phyloP scores from a whole-genome alignment of 2,888 invertebrate species.

The Thereva unica region DNA sequence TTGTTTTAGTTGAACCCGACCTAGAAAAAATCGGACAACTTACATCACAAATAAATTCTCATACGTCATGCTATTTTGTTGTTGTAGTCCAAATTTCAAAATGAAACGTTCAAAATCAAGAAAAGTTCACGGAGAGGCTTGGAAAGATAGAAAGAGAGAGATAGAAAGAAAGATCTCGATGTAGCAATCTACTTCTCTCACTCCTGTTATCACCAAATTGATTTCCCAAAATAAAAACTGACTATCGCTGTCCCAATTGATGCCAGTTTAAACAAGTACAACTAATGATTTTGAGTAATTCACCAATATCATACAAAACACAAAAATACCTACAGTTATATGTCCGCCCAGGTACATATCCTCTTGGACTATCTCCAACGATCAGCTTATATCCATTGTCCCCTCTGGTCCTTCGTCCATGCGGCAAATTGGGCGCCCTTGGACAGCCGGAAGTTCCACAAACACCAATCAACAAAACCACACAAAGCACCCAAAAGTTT shows the following conservation, averaged over 20 bases:
- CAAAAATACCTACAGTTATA: slow-evolving; percentile 69
- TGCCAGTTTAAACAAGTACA: neutral
- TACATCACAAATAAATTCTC: too few species aligned
- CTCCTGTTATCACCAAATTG: too few species aligned
- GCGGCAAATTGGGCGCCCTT: slow-evolving; percentile 54
- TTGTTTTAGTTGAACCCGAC: too few species aligned
- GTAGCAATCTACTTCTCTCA: too few species aligned
- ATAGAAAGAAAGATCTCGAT: too few species aligned
- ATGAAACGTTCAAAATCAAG: too few species aligned
- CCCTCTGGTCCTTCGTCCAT: slow-evolving; percentile 67
- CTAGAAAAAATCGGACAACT: too few species aligned
- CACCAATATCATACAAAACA: neutral
- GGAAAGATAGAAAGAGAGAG: too few species aligned
- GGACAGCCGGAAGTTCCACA: slow-evolving; percentile 48
- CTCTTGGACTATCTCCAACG: slow-evolving; percentile 76
- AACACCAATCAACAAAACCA: neutral
- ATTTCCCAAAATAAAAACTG: neutral
- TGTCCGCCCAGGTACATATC: slow-evolving; percentile 80
- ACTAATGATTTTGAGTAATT: neutral
- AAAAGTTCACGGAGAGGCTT: too few species aligned
- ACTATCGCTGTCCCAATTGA: neutral
- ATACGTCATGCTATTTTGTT: too few species aligned
- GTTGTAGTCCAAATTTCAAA: too few species aligned
- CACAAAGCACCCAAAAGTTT: neutral
- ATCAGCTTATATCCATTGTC: slow-evolving; percentile 86